Evolutionary conservation across 53 echinoderm and acorn worm genomes (phyloP).

Genomic region (Pentamera pediparva): DNA sequence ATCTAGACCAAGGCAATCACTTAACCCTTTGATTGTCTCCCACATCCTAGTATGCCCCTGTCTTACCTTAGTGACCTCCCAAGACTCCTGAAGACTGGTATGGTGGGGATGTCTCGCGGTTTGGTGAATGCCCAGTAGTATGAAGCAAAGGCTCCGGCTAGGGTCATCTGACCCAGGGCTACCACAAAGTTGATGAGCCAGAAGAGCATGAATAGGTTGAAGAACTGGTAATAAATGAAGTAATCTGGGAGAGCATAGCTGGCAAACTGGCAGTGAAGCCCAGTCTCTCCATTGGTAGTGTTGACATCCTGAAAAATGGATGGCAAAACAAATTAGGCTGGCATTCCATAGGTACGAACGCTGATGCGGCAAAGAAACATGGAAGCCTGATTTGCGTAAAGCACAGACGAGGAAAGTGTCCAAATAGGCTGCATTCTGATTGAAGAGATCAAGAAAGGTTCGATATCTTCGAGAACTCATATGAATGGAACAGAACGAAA

Average conservation of each 20-base stretch:
- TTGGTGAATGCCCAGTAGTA: conserved; percentile 98
- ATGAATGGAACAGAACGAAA: too few relatives aligned
- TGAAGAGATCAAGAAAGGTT: too few relatives aligned
- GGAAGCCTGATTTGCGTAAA: too few relatives aligned
- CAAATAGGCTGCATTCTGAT: too few relatives aligned
- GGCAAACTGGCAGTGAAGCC: conserved; percentile 65
- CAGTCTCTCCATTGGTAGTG: conserved; percentile 34
- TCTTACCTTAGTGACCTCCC: conserved; percentile 73
- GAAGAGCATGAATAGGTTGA: conserved; percentile 88
- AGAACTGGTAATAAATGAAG: conserved; percentile 79
- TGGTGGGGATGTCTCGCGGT: conserved; percentile 84
- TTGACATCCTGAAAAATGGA: conserved; percentile 8
- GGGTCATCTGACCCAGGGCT: conserved; percentile 74
- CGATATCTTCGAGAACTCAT: too few relatives aligned
- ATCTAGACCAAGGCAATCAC: too few relatives aligned
- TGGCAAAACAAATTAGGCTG: too few relatives aligned
- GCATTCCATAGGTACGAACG: too few relatives aligned
- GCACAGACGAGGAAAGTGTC: too few relatives aligned
- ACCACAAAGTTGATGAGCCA: conserved; percentile 89
- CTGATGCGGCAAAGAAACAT: too few relatives aligned
- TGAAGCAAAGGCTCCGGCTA: conserved; percentile 94
- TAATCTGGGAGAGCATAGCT: conserved; percentile 56
- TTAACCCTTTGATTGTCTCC: too few relatives aligned
- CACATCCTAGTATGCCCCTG: too few relatives aligned
- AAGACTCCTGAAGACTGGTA: conserved; percentile 69